Base-by-base conservation (phyloP, 2,797 vertebrate genomes). In the Muscicapa striata region DNA sequence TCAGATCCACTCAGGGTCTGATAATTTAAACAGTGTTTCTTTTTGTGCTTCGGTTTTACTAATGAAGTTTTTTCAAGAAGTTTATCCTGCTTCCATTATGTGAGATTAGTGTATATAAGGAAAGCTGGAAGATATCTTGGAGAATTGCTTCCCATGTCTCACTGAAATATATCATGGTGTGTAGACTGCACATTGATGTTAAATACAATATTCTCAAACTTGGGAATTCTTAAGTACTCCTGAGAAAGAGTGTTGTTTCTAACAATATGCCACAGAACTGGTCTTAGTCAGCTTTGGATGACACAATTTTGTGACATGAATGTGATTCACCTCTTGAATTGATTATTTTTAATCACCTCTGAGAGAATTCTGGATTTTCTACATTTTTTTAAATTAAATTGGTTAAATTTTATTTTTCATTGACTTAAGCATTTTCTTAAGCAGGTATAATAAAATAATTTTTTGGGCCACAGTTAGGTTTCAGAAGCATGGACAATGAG, bases 371-470 rank as follows among this genome's bases (percentile, higher is more conserved):
- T 52, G 29, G 32, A 26, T 74, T 67, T 83, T 52, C 6, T 45
- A 26, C 8, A 19, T 29, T 30, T 46, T 74, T 0, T 4, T 38
- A 18, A 8, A 10, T 14, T 15, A 3, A 30, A 8, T 11, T 29
- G 43, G 18, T 34, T 72, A 19, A 18, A 49, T 43, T 40, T 4
- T 3, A 19, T 82, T 76, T 93, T 62, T 64, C 52, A 76, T 74
- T 80, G 3, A 51, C 12, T 61, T 55, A 49, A 70, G 6, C 5
- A 16, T 21, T 84, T 95, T 73, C 62, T 62, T 34, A 84, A n/a
- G 29, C 82, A 82, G 66, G 26, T 15, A 73, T 55, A 73, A 95
- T 52, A 75, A 93, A 91, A 93, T 1, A 66, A 54, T 30, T 54
- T 58, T 45, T 48, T 32, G 26, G 14, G 17, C 29, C 66, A 34